Evolutionary conservation across 2,888 invertebrate genomes (phyloP).

Genomic region (Drosophila suboccidentalis): DNA sequence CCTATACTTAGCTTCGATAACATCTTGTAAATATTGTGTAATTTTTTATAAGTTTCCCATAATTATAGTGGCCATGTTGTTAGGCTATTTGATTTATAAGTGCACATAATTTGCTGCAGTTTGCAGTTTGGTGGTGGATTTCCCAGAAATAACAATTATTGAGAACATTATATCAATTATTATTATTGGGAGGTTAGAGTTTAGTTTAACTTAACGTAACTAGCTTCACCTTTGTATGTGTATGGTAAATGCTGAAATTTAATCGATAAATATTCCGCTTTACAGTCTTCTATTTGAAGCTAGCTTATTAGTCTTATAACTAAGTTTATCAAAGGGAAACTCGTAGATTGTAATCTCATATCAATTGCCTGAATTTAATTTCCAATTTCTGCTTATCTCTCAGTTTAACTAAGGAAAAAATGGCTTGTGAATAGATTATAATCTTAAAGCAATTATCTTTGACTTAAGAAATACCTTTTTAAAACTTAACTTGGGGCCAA

Average conservation of each 20-base stretch:
- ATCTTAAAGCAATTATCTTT: constrained; percentile 3
- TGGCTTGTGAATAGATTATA: neutral
- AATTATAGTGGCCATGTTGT: constrained; percentile 73
- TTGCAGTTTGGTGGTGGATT: constrained; percentile 38
- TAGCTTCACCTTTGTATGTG: neutral
- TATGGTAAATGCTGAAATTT: neutral
- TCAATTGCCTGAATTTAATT: constrained; percentile 7
- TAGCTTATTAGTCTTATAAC: neutral
- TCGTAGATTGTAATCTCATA: constrained; percentile 2
- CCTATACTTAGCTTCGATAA: constrained; percentile 71
- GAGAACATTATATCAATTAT: constrained; percentile 11
- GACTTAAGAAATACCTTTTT: too few species aligned
- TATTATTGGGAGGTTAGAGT: neutral
- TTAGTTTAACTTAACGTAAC: neutral
- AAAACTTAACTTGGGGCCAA: too few species aligned
- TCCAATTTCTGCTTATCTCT: constrained; percentile 1
- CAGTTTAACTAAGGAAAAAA: neutral
- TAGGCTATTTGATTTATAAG: constrained; percentile 78
- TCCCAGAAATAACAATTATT: constrained; percentile 15
- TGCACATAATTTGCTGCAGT: constrained; percentile 55
- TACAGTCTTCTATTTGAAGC: neutral
- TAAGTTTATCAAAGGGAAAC: neutral
- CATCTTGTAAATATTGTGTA: constrained; percentile 81
- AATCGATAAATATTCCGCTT: constrained; percentile 1
- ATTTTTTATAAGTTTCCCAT: constrained; percentile 78